Evolutionary conservation across 2,888 invertebrate species (phyloP).

Genomic region (Drosophila mimetica): DNA sequence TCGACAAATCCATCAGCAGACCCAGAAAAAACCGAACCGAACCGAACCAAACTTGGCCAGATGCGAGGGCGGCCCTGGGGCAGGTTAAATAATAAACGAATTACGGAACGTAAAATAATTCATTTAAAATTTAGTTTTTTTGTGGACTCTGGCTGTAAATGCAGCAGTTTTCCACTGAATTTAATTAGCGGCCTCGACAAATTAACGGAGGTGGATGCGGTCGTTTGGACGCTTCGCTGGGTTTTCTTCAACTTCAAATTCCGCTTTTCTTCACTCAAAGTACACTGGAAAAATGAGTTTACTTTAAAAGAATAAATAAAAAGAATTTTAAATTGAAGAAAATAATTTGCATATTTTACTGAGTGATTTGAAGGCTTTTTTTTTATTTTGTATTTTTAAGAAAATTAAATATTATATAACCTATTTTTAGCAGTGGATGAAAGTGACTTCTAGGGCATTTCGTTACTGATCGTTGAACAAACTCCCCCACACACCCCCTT

Average conservation of each 20-base stretch:
- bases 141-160: constrained; percentile 55
- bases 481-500: constrained; percentile 11
- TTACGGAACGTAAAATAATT: constrained; percentile 54
- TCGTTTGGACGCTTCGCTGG: constrained; percentile 79
- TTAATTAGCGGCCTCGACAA: constrained; percentile 72
- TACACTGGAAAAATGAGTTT: constrained; percentile 8
- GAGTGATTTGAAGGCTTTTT: too few relatives aligned
- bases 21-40: constrained; percentile 7
- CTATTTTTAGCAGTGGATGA: constrained; percentile 15
- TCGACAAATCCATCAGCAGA: constrained; percentile 64
- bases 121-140: constrained; percentile 43
- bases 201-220: constrained; percentile 79
- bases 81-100: constrained; percentile 44
- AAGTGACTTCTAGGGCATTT: constrained; percentile 54
- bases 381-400: too few relatives aligned
- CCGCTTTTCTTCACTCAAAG: constrained; percentile 32
- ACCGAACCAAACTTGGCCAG: constrained; percentile 24
- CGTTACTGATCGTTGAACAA: constrained; percentile 74
- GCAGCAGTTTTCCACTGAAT: constrained; percentile 78
- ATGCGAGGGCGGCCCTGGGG: constrained; percentile 47
- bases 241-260: constrained; percentile 46
- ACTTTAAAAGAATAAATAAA: too few relatives aligned
- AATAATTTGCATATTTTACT: background rate
- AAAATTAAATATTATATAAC: background rate
- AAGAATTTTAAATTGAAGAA: background rate